Conservation (phyloP, 2,113 vertebrate species). For the Motacilla tschutschensis region DNA sequence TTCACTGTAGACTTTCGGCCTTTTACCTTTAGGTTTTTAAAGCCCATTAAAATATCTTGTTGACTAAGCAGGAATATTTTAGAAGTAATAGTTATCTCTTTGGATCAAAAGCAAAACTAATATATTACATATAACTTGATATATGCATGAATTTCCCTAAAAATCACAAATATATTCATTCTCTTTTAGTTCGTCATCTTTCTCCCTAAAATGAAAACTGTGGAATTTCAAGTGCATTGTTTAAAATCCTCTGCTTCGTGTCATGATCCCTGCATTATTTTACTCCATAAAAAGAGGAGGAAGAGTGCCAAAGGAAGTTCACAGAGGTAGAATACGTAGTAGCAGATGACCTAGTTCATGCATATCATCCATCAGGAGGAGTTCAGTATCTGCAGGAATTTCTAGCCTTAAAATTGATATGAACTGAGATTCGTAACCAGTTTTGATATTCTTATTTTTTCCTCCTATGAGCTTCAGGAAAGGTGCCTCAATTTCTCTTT, state of each 20-base stretch:
- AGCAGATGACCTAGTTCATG: background rate
- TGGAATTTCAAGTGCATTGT: background rate
- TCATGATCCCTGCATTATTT: background rate
- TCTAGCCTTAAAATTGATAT: background rate
- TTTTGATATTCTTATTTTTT: background rate
- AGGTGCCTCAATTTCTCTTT: background rate
- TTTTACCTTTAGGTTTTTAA: slow-evolving; percentile 27
- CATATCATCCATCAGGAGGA: background rate
- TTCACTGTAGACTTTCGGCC: background rate
- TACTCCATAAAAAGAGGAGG: background rate
- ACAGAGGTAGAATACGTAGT: rapidly evolving
- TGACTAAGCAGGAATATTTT: slow-evolving; percentile 11
- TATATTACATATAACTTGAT: background rate
- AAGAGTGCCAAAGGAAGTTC: background rate
- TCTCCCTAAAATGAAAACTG: background rate
- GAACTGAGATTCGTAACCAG: background rate
- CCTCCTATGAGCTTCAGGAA: background rate
- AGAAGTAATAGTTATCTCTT: background rate
- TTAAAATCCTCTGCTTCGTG: background rate
- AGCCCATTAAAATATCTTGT: slow-evolving; percentile 14
- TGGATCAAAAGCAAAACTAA: slow-evolving; percentile 5
- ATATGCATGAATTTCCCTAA: background rate
- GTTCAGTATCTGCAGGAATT: background rate
- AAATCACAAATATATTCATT: background rate
- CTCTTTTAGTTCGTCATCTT: background rate